A percentile compares a stretch with the other conserved stretches of the same genome.
These are phyloP conservation scores for Nixonia krombeini DNA, from an alignment of 1,140 invertebrate species.

Conservation along the genomic window DNA sequence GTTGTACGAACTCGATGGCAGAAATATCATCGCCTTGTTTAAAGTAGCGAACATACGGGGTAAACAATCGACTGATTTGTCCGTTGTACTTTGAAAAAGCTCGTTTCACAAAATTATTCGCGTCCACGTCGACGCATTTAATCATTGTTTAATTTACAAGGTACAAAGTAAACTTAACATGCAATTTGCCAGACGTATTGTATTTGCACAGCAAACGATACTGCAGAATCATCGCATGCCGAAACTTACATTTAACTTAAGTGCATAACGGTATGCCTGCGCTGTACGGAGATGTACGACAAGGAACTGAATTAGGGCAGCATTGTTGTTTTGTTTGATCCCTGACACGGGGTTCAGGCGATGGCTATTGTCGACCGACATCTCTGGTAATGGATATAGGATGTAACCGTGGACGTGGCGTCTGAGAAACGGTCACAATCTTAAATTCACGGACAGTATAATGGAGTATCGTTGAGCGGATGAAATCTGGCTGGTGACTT, in stretches of 20 bases:
- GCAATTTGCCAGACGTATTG: not conserved
- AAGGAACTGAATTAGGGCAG: slow-evolving; percentile 38
- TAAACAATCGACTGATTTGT: too few species aligned
- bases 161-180: not conserved
- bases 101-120: too few species aligned
- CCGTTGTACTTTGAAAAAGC: too few species aligned
- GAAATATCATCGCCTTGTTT: too few species aligned
- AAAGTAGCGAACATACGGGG: too few species aligned
- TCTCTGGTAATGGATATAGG: slow-evolving; percentile 36
- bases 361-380: slow-evolving; percentile 33
- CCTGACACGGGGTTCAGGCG: slow-evolving; percentile 30
- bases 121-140: not conserved
- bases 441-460: slow-evolving; percentile 40
- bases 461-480: slow-evolving; percentile 25
- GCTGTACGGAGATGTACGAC: slow-evolving; percentile 32
- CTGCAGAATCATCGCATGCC: slow-evolving; percentile 22
- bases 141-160: too few species aligned
- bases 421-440: slow-evolving; percentile 28
- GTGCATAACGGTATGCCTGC: slow-evolving; percentile 32
- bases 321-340: slow-evolving; percentile 44
- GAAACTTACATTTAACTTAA: slow-evolving; percentile 36
- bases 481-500: slow-evolving; percentile 25
- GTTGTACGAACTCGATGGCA: too few species aligned
- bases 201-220: slow-evolving; percentile 4
- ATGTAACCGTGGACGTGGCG: slow-evolving; percentile 27